These are phyloP conservation scores for Heteronetta atricapilla DNA, from an alignment of 2,113 vertebrate genomes.

Conservation along the genomic window DNA sequence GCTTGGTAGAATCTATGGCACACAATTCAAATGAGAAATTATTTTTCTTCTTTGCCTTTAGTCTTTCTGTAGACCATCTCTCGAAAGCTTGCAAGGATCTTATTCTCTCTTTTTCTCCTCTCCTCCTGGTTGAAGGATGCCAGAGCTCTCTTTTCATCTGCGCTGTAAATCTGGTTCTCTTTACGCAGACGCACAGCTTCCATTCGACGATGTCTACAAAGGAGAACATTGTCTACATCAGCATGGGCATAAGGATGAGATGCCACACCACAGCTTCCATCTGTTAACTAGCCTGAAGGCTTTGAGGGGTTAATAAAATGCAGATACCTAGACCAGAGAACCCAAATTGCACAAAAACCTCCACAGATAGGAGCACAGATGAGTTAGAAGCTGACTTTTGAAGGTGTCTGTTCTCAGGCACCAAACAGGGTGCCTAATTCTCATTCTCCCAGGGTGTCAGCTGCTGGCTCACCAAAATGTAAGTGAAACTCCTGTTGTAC, in stretches of 20 bases:
- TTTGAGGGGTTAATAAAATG: background rate
- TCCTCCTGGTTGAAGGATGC: slow-evolving; percentile 98
- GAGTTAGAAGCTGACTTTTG: background rate
- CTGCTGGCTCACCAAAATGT: background rate
- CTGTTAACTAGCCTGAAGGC: background rate
- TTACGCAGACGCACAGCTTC: slow-evolving; percentile 97
- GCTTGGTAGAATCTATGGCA: background rate
- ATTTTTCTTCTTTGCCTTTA: slow-evolving; percentile 96
- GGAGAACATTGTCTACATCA: background rate
- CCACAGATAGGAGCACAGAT: background rate
- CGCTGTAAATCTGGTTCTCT: slow-evolving; percentile 99
- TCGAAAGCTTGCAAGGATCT: slow-evolving; percentile 95
- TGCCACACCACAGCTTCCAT: rapidly evolving
- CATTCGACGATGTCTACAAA: slow-evolving; percentile 92
- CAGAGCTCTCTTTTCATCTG: slow-evolving; percentile 94
- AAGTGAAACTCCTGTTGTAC: background rate
- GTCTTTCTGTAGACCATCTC: slow-evolving; percentile 99
- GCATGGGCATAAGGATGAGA: background rate
- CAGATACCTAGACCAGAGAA: background rate
- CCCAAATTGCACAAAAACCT: background rate
- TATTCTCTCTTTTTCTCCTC: slow-evolving; percentile 93
- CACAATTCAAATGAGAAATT: background rate
- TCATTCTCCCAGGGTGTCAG: background rate
- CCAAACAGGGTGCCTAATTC: background rate
- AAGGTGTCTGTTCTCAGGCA: background rate